These are phyloP conservation scores for Papilio aristodemus DNA, from an alignment of 1,140 invertebrate species.

Conservation along the genomic window DNA sequence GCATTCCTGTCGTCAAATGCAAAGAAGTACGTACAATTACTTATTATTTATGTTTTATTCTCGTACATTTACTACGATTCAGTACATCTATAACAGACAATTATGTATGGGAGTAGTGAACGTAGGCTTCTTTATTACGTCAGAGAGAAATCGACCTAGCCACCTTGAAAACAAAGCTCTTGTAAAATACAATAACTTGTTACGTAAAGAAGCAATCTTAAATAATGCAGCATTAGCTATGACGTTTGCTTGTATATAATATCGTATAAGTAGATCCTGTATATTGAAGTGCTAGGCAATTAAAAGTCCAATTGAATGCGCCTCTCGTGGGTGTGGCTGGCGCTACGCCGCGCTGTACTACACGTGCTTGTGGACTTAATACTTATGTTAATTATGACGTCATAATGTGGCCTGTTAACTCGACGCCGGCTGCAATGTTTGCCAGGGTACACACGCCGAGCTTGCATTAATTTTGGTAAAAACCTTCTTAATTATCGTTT, in stretches of 20 bases:
- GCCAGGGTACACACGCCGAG: constrained; percentile 9
- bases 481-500: no score
- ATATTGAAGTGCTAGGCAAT: neutral
- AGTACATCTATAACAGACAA: no score
- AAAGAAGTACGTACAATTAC: no score
- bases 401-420: constrained; percentile 29
- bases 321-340: neutral
- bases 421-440: constrained; percentile 16
- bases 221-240: neutral
- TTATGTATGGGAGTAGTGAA: no score
- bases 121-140: no score
- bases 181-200: neutral
- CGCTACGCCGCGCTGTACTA: neutral
- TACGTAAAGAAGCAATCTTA: neutral
- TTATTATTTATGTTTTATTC: no score
- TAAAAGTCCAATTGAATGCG: neutral
- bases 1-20: no score
- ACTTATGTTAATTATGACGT: constrained; percentile 28
- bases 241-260: no score
- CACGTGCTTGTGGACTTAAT: neutral
- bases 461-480: neutral
- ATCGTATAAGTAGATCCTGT: neutral
- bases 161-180: no score
- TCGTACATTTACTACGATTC: no score
- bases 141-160: no score